Evolutionary conservation across 2,797 vertebrate genomes (phyloP), one percentile per base, ranked within the genome.

Genomic region (Pelodytes ibericus): DNA sequence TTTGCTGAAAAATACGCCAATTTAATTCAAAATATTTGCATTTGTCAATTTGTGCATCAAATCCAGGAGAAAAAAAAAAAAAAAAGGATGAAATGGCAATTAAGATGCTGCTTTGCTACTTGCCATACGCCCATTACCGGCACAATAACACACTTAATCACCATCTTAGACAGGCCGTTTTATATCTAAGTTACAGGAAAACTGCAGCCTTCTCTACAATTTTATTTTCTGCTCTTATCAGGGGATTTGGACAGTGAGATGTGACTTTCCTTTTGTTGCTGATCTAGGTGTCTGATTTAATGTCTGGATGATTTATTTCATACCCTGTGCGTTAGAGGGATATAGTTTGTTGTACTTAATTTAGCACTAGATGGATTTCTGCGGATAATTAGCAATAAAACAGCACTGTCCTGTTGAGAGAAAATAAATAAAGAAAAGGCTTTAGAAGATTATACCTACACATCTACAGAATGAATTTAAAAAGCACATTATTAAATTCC

Each of bases 81-180:
- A 7, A 26, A 13, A 33, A 27, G 26, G 64, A 68, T 68, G 64
- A 75, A 75, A 66, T 57, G 2, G 27, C 26, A 58, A 75, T 49
- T n/a, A 75, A 68, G 25, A 39, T 13, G 18, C 13, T 36, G 57
- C 53, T 27, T 61, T 68, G n/a, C 51, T 68, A 56, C 68, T 68
- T 75, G 61, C 18, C 4, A 26, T 62, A 24, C 47, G 29, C 18
- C 39, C 58, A 63, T 69, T 51, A 70, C n/a, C 26, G 44, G 7
- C 8, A 59, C 53, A 66, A 77, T 65, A 72, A 27, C 20, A 9
- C 26, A 47, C 65, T 66, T 66, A 65, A 77, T 71, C 68, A 77
- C 18, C 30, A 49, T 30, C 59, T 56, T 33, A 60, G 74, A 18
- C 51, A 26, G 29, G 39, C 10, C 16, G 58, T 76, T 49, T 76